Evolutionary conservation across 2,113 vertebrate species (phyloP).

Genomic region (Ictalurus punctatus): DNA sequence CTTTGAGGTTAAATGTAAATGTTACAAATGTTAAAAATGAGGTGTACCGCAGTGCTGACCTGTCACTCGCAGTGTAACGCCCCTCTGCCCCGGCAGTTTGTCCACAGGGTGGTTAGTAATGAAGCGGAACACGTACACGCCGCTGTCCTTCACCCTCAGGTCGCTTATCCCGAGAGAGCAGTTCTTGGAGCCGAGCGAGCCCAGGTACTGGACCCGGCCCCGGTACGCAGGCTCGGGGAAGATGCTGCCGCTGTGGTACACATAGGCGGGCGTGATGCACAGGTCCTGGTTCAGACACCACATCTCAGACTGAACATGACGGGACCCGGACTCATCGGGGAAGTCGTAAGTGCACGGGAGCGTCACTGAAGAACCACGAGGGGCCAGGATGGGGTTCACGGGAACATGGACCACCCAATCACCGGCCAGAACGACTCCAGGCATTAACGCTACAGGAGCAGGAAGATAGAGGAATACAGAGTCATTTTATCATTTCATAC

Average conservation of each 20-base stretch:
- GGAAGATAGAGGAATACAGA: background rate
- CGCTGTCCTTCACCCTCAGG: constrained; percentile 67
- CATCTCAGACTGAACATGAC: constrained; percentile 65
- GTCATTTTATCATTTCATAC: background rate
- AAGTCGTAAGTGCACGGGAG: constrained; percentile 71
- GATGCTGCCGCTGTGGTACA: constrained; percentile 69
- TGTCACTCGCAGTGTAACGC: constrained; percentile 65
- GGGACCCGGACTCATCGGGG: constrained; percentile 49
- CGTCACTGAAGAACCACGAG: constrained; percentile 62
- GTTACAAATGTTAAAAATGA: constrained; percentile 9
- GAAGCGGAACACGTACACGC: constrained; percentile 70
- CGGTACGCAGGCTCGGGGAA: constrained; percentile 62
- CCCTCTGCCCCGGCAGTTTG: constrained; percentile 70
- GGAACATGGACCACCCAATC: constrained; percentile 65
- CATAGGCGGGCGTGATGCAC: constrained; percentile 69
- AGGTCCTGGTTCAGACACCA: constrained; percentile 68
- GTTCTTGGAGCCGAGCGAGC: constrained; percentile 61
- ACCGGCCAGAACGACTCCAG: constrained; percentile 46
- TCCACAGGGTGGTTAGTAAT: constrained; percentile 65
- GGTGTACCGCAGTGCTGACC: constrained; percentile 58
- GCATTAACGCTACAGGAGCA: background rate
- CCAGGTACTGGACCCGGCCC: constrained; percentile 66
- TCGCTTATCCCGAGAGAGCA: constrained; percentile 69
- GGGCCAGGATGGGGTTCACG: constrained; percentile 56
- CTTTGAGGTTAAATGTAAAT: background rate